A percentile compares a stretch with the other conserved stretches of the same genome.
Conservation (phyloP, 2,113 vertebrate genomes). For the Syrrhaptes paradoxus region DNA sequence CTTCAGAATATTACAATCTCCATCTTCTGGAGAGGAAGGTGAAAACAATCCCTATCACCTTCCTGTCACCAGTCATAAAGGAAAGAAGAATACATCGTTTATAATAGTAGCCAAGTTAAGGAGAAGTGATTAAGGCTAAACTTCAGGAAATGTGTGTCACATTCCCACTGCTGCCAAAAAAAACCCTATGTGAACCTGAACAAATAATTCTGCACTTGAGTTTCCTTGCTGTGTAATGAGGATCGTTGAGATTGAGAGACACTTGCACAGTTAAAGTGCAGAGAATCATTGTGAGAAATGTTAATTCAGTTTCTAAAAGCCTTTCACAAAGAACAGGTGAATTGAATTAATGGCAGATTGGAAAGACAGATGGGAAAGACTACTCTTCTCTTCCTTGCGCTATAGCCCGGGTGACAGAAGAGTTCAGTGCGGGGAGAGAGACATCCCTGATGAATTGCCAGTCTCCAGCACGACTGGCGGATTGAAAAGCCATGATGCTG, state of each 20-base stretch:
- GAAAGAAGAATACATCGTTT: neutral
- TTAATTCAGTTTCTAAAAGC: slow-evolving; percentile 18
- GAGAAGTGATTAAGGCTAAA: slow-evolving; percentile 2
- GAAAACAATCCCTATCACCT: neutral
- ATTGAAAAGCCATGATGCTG: neutral
- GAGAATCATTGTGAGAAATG: neutral
- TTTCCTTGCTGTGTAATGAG: neutral
- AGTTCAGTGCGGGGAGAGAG: neutral
- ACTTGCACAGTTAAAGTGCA: neutral
- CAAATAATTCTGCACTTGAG: neutral
- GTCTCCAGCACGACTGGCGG: neutral
- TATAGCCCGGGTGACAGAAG: neutral
- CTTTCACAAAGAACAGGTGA: neutral
- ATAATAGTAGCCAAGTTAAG: neutral
- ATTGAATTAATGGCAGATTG: neutral
- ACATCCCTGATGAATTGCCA: neutral
- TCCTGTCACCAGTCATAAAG: neutral
- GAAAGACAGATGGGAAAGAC: neutral
- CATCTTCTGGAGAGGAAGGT: neutral
- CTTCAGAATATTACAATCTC: neutral
- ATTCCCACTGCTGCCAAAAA: neutral
- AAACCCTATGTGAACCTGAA: neutral
- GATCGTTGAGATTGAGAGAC: neutral
- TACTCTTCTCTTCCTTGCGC: neutral
- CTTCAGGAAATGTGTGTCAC: neutral